A percentile compares a stretch with the other conserved stretches of the same genome.
These are phyloP conservation scores for Drosophila buzzatii DNA, from an alignment of 2,888 invertebrate genomes.

Conservation along the genomic window DNA sequence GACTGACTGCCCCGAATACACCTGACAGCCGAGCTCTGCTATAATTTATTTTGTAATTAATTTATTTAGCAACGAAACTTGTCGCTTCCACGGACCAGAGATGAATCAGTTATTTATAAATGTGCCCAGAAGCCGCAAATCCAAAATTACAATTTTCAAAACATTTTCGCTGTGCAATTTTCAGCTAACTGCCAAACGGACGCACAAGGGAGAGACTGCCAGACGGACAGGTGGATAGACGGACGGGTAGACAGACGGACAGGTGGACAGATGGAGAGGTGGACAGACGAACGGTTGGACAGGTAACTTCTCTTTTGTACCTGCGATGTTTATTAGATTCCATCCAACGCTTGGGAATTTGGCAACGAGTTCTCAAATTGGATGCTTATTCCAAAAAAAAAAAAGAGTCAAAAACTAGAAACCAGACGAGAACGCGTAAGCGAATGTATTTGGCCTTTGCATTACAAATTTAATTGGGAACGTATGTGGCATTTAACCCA, in stretches of 20 bases:
- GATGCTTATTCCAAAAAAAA: neutral
- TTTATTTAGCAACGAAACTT: constrained; percentile 62
- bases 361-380: constrained; percentile 12
- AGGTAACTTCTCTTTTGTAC: constrained; percentile 13
- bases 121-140: constrained; percentile 77
- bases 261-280: neutral
- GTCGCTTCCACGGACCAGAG: constrained; percentile 31
- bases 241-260: neutral
- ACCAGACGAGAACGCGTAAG: constrained; percentile 57
- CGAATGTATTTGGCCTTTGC: constrained; percentile 46
- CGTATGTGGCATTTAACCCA: constrained; percentile 55
- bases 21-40: neutral
- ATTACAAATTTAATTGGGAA: constrained; percentile 65
- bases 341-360: neutral
- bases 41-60: constrained; percentile 24
- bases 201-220: neutral
- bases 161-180: constrained; percentile 46
- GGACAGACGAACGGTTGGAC: neutral
- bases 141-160: constrained; percentile 58
- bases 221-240: neutral
- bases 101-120: constrained; percentile 77
- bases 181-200: constrained; percentile 26
- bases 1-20: neutral
- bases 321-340: constrained; percentile 43
- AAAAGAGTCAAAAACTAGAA: neutral